Evolutionary conservation across 2,888 invertebrate genomes (phyloP), one percentile per base, ranked within the genome.

Genomic region (Caenorhabditis uteleia): DNA sequence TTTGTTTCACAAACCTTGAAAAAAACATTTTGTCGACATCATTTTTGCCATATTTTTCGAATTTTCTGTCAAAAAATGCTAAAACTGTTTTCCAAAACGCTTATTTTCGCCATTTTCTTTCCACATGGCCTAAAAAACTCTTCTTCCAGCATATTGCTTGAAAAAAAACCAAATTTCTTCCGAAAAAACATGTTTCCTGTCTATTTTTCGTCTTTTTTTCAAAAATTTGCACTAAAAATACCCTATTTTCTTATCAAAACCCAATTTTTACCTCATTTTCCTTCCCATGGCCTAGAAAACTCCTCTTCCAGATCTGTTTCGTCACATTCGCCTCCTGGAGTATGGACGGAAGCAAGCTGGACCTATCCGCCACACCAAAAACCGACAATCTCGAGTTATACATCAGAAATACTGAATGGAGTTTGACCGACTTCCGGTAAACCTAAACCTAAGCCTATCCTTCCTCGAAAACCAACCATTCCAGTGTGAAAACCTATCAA

Each of bases 301-400:
- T 59, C n/a, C n/a, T n/a, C n/a, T 29, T 57, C 31, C 25, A 80
- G 78, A 71, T 77, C n/a, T 81, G 81, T 47, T 77, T 69, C 43
- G 66, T 81, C n/a, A 81, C 77, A 31, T 77, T 81, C 40, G 79
- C 81, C 7, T 75, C 75, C 8, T 81, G 81, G 81, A 72, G 68
- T 21, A 76, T 78, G 72, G 81, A 81, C 47, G 79, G 79, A 7
- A 68, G 74, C 36, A 80, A 80, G 44, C 51, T 81, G 55, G 59
- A 66, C 20, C 54, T 77, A 12, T 51, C 65, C 5, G 72, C 78
- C 4, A 72, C 69, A 3, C 72, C 74, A 31, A 61, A 67, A 50
- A 76, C 77, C 12, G 76, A 78, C 57, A 79, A 78, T 48, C 56
- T 80, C 26, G 77, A 79, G 42, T 54, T 80, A 21, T 81, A 80